These are phyloP conservation scores for Pandion haliaetus DNA, from an alignment of 2,113 vertebrate genomes.

Conservation along the genomic window DNA sequence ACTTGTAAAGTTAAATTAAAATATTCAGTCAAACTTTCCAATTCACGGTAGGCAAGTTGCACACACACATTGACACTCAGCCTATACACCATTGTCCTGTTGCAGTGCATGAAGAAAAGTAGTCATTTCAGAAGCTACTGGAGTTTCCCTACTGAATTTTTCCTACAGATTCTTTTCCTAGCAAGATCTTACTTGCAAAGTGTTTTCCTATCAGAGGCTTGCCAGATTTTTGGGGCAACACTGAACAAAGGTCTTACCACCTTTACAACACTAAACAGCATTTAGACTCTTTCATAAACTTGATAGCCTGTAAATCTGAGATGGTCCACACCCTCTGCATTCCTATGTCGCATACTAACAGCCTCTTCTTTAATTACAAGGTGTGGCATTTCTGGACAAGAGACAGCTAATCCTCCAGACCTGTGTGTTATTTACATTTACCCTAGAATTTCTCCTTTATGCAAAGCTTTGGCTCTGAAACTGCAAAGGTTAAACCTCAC, in stretches of 20 bases:
- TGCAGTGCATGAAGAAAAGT: background rate
- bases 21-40: slow-evolving; percentile 33
- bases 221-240: slow-evolving; percentile 51
- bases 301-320: slow-evolving; percentile 38
- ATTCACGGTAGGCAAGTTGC: slow-evolving; percentile 3
- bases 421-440: slow-evolving; percentile 40
- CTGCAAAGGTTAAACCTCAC: background rate
- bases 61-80: background rate
- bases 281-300: slow-evolving; percentile 62
- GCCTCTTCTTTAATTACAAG: slow-evolving; percentile 74
- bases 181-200: slow-evolving; percentile 69
- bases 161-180: slow-evolving; percentile 40
- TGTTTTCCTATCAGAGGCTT: slow-evolving; percentile 47
- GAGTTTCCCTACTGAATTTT: slow-evolving; percentile 37
- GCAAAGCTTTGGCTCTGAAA: slow-evolving; percentile 1
- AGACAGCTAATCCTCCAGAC: slow-evolving; percentile 50
- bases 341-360: slow-evolving; percentile 59
- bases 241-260: slow-evolving; percentile 62
- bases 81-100: background rate
- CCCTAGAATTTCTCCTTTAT: slow-evolving; percentile 19
- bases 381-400: slow-evolving; percentile 70
- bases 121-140: background rate
- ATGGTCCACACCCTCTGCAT: slow-evolving; percentile 55
- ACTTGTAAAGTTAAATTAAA: slow-evolving; percentile 37
- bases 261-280: slow-evolving; percentile 50